A percentile compares a stretch with the other conserved stretches of the same genome.
Evolutionary conservation across 2,113 vertebrate genomes (phyloP).

Genomic region (Phyllopteryx taeniolatus): DNA sequence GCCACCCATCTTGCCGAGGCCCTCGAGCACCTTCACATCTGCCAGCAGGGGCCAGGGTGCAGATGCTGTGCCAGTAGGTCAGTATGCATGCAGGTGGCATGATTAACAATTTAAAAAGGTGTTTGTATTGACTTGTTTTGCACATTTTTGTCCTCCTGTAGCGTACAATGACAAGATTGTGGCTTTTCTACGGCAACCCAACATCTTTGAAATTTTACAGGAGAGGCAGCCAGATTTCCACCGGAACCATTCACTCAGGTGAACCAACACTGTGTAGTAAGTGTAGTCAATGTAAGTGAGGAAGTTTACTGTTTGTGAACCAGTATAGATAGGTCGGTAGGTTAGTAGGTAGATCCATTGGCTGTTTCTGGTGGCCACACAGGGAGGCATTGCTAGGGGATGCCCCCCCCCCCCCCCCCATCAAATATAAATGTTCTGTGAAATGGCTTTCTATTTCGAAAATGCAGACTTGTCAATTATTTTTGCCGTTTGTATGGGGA

Average conservation of each 20-base stretch:
- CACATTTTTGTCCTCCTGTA: conserved; percentile 44
- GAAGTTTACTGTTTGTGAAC: too few species aligned
- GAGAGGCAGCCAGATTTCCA: conserved; percentile 90
- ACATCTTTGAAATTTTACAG: conserved; percentile 94
- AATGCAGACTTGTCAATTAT: too few species aligned
- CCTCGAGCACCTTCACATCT: conserved; percentile 87
- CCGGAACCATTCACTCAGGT: conserved; percentile 96
- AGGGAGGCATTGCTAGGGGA: too few species aligned
- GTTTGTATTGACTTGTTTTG: not conserved
- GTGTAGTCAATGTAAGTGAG: too few species aligned
- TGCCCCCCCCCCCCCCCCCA: too few species aligned
- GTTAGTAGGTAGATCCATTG: too few species aligned
- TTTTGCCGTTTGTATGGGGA: too few species aligned
- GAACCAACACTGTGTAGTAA: not conserved
- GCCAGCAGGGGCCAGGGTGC: conserved; percentile 83
- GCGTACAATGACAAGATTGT: conserved; percentile 98
- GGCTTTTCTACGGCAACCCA: conserved; percentile 91
- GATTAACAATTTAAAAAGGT: not conserved
- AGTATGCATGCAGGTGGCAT: conserved; percentile 40
- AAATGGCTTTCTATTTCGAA: too few species aligned
- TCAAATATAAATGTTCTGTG: too few species aligned
- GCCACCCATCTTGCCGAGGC: conserved; percentile 84
- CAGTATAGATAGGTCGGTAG: too few species aligned
- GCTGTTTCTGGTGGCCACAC: too few species aligned
- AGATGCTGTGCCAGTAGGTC: conserved; percentile 93